Evolutionary conservation across 2,113 vertebrate species (phyloP).

Genomic region (Oenanthe oenanthe): DNA sequence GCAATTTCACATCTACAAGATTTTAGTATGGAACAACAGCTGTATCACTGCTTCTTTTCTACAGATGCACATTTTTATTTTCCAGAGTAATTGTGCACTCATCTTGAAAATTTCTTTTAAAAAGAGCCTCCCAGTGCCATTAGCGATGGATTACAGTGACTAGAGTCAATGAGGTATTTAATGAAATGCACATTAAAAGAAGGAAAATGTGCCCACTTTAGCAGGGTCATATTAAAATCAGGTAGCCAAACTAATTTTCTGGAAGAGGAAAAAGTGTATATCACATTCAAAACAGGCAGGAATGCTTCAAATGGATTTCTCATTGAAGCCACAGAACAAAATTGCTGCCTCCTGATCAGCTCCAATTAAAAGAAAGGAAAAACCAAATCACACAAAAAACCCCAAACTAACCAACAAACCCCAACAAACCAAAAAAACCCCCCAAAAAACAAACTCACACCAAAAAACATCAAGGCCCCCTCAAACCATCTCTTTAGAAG

Average conservation of each 20-base stretch:
- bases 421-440: too few species aligned
- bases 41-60: neutral
- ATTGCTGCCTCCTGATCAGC: neutral
- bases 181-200: neutral
- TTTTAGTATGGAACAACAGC: neutral
- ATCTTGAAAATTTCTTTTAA: neutral
- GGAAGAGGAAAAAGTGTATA: neutral
- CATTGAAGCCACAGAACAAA: neutral
- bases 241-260: neutral
- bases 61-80: neutral
- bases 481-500: neutral
- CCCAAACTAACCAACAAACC: neutral
- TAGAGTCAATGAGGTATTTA: neutral
- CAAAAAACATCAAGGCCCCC: neutral
- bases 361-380: neutral
- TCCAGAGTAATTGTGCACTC: neutral
- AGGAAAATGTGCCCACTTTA: neutral
- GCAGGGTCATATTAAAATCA: neutral
- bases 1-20: neutral
- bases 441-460: neutral
- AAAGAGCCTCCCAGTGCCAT: neutral
- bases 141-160: neutral
- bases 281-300: neutral
- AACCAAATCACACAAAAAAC: fast-evolving
- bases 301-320: neutral